Conservation (phyloP, 2,113 vertebrate species). For the Taurulus bubalis region DNA sequence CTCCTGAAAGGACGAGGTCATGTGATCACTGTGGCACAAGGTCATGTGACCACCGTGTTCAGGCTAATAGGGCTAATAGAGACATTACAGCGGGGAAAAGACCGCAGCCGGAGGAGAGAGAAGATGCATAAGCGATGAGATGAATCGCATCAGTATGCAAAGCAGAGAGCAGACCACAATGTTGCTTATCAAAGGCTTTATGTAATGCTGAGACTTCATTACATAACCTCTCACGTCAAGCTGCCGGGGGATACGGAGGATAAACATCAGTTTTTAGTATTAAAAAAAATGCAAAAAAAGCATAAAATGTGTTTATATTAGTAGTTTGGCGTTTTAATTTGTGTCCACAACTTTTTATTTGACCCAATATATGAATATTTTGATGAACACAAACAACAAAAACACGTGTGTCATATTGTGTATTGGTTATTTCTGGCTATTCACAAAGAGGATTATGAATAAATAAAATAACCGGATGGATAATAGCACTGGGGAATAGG, state of each 20-base stretch:
- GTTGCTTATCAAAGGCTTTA: constrained; percentile 22
- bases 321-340: neutral
- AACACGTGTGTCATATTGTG: too few relatives aligned
- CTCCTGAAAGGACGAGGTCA: constrained; percentile 83
- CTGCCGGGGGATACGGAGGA: neutral
- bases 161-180: neutral
- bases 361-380: neutral
- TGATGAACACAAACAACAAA: neutral
- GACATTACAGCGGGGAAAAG: neutral
- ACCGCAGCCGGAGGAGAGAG: neutral
- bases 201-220: constrained; percentile 8
- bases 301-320: neutral
- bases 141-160: constrained; percentile 23
- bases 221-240: constrained; percentile 14
- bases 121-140: constrained; percentile 4
- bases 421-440: too few relatives aligned
- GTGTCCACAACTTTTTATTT: neutral
- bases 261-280: neutral
- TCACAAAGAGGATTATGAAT: too few relatives aligned
- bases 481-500: too few relatives aligned
- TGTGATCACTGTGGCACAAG: too few relatives aligned
- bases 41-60: neutral
- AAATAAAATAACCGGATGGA: too few relatives aligned
- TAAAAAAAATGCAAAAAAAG: neutral
- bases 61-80: neutral